phyloP scores from a whole-genome alignment of 1,140 invertebrate species.

The Amyelois transitella region DNA sequence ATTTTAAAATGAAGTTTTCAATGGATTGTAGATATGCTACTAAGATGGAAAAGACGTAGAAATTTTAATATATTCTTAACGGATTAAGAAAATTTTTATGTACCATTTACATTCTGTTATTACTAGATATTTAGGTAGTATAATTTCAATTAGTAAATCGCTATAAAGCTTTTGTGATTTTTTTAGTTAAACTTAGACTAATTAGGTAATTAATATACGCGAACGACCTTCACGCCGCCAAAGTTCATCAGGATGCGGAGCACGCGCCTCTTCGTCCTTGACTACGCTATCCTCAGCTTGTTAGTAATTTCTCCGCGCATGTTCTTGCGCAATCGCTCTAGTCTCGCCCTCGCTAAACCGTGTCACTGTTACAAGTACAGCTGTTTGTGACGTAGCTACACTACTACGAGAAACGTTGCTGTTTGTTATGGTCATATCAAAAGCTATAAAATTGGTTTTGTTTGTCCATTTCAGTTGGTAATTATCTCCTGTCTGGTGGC shows the following conservation, averaged over 20 bases:
- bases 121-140: no score
- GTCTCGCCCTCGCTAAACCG: constrained; percentile 51
- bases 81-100: no score
- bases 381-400: constrained; percentile 24
- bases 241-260: constrained; percentile 37
- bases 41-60: no score
- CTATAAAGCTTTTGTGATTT: no score
- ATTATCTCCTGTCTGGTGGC: constrained; percentile 50
- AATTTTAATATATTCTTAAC: no score
- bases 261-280: constrained; percentile 44
- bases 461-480: constrained; percentile 38
- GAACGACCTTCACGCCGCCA: background rate
- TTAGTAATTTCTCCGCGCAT: constrained; percentile 59
- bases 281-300: constrained; percentile 37
- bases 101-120: no score
- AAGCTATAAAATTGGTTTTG: background rate
- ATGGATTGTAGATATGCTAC: no score
- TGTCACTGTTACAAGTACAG: constrained; percentile 68
- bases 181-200: no score
- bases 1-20: no score
- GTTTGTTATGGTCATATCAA: background rate
- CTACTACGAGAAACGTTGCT: background rate
- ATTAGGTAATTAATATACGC: no score
- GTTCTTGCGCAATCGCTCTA: constrained; percentile 50
- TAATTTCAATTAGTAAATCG: no score